Percentiles rank a stretch among this genome's conserved stretches.
Evolutionary conservation across 2,113 vertebrate genomes (phyloP).

Genomic region (Telmatochromis bifrenatus): DNA sequence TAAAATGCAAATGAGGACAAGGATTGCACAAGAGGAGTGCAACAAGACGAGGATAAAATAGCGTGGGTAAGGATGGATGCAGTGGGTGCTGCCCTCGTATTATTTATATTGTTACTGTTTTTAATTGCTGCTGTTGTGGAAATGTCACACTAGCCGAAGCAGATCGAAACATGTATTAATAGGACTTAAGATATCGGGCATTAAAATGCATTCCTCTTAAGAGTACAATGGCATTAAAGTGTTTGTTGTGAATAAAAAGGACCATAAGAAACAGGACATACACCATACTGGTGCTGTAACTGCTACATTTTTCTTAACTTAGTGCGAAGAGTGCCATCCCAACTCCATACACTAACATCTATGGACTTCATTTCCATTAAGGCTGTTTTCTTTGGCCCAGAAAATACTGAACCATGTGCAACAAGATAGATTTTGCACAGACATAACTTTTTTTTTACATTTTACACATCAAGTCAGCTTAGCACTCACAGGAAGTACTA

Average conservation of each 20-base stretch:
- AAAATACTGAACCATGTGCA: neutral
- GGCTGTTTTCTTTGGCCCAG: neutral
- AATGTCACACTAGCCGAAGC: constrained; percentile 10
- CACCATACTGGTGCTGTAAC: neutral
- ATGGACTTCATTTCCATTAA: neutral
- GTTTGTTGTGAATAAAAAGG: neutral
- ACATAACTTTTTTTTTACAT: neutral
- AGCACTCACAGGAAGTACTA: neutral
- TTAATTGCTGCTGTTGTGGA: constrained; percentile 30
- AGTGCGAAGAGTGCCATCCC: neutral
- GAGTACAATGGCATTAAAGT: neutral
- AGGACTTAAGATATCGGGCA: neutral
- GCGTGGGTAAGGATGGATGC: constrained; percentile 6
- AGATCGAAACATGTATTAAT: constrained; percentile 3
- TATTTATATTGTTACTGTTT: constrained; percentile 9
- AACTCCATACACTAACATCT: neutral
- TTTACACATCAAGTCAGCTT: neutral
- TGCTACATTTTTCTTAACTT: neutral
- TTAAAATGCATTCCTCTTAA: neutral
- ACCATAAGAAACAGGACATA: neutral
- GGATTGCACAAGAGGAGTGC: constrained; percentile 56
- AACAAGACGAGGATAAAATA: constrained; percentile 50
- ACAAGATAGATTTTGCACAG: neutral
- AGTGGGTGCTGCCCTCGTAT: neutral
- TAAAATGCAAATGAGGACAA: constrained; percentile 69